These are phyloP conservation scores for Lathronympha strigana DNA, from an alignment of 2,888 invertebrate genomes.

Conservation along the genomic window DNA sequence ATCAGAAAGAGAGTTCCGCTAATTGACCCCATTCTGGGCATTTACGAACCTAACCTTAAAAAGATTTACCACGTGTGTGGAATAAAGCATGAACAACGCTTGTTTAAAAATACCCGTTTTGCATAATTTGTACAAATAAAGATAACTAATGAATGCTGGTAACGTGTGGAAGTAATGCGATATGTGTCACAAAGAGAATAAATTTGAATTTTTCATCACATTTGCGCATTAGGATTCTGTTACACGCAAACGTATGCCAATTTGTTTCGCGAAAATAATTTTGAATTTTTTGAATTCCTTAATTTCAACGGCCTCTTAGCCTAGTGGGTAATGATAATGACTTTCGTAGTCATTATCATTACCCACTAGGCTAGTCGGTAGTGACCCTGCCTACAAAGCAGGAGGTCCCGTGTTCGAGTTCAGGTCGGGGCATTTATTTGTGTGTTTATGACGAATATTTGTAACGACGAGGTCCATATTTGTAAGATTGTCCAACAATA, in stretches of 20 bases:
- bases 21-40: neutral
- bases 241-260: neutral
- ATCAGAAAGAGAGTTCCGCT: too few relatives aligned
- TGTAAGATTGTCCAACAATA: too few relatives aligned
- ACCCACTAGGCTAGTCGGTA: too few relatives aligned
- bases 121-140: conserved; percentile 7
- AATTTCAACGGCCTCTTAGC: too few relatives aligned
- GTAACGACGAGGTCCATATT: too few relatives aligned
- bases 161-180: conserved; percentile 2
- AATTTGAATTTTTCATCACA: neutral
- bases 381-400: too few relatives aligned
- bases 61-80: conserved; percentile 1
- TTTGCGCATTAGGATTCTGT: neutral
- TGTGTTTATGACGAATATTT: too few relatives aligned
- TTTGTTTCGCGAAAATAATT: neutral
- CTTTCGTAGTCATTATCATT: too few relatives aligned
- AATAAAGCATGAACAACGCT: neutral
- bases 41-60: neutral
- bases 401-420: too few relatives aligned
- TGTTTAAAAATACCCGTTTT: neutral
- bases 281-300: too few relatives aligned
- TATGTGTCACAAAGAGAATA: neutral
- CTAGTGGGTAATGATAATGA: too few relatives aligned
- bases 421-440: too few relatives aligned
- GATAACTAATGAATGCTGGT: conserved; percentile 4